These are phyloP conservation scores for Coregonus suidteri DNA, from an alignment of 2,797 vertebrate genomes.

Conservation along the genomic window DNA sequence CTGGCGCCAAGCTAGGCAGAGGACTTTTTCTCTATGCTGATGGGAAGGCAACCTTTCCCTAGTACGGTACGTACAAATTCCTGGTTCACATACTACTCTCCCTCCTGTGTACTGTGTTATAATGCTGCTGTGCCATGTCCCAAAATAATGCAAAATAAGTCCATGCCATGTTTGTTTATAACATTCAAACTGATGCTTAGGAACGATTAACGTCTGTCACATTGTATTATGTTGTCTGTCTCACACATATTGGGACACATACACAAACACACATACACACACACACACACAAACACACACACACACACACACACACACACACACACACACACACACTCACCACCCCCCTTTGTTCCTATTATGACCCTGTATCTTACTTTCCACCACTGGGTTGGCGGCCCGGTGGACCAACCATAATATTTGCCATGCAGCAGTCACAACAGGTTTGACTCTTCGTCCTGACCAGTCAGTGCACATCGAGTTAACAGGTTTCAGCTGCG, in stretches of 20 bases:
- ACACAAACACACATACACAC: neutral
- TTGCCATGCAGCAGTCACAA: conserved; percentile 70
- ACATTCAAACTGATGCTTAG: conserved; percentile 55
- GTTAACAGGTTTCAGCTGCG: conserved; percentile 74
- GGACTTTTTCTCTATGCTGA: no score
- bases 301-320: conserved; percentile 42
- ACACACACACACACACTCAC: conserved; percentile 43
- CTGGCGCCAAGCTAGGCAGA: conserved; percentile 2
- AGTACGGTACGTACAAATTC: no score
- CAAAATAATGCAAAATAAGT: conserved; percentile 42
- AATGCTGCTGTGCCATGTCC: conserved; percentile 28
- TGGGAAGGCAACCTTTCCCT: no score
- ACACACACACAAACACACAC: conserved; percentile 14
- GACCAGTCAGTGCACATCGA: conserved; percentile 58
- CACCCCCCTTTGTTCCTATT: conserved; percentile 36
- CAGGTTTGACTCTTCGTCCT: conserved; percentile 62
- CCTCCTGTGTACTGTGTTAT: conserved; percentile 10
- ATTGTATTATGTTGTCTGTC: conserved; percentile 55
- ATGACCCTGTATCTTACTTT: conserved; percentile 40
- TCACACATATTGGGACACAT: conserved; percentile 11
- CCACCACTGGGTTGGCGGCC: conserved; percentile 44
- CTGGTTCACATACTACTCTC: neutral
- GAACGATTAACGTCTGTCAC: conserved; percentile 58
- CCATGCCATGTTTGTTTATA: conserved; percentile 61
- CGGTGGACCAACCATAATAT: conserved; percentile 64